phyloP scores from a whole-genome alignment of 2,113 vertebrate species.

The Chloebia gouldiae region DNA sequence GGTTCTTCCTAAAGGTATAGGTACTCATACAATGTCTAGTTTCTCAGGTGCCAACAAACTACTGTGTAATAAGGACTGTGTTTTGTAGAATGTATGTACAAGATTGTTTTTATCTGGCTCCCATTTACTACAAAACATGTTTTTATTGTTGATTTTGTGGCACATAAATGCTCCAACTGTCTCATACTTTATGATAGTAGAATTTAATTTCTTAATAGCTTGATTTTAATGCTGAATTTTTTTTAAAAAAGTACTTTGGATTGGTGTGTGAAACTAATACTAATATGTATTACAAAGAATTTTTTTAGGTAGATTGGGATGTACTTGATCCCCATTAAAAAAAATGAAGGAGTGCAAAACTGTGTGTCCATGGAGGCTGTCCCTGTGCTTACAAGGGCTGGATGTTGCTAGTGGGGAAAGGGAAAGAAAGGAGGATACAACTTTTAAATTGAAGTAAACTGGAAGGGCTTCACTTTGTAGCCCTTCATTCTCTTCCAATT shows the following conservation, averaged over 20 bases:
- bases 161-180: background rate
- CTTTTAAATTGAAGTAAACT: background rate
- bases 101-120: background rate
- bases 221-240: background rate
- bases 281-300: background rate
- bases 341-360: background rate
- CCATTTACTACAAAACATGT: background rate
- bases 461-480: background rate
- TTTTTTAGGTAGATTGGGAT: background rate
- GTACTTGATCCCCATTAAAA: background rate
- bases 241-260: background rate
- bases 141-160: background rate
- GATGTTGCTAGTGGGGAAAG: background rate
- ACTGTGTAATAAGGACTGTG: background rate
- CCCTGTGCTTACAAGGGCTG: background rate
- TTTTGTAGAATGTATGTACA: background rate
- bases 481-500: background rate
- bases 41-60: background rate
- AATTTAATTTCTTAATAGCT: background rate
- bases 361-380: rapidly evolving
- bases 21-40: background rate
- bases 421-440: background rate
- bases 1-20: background rate
- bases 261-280: background rate
- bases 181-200: background rate